These are phyloP conservation scores for Diabrotica undecimpunctata DNA, from an alignment of 1,140 invertebrate species.

Conservation along the genomic window DNA sequence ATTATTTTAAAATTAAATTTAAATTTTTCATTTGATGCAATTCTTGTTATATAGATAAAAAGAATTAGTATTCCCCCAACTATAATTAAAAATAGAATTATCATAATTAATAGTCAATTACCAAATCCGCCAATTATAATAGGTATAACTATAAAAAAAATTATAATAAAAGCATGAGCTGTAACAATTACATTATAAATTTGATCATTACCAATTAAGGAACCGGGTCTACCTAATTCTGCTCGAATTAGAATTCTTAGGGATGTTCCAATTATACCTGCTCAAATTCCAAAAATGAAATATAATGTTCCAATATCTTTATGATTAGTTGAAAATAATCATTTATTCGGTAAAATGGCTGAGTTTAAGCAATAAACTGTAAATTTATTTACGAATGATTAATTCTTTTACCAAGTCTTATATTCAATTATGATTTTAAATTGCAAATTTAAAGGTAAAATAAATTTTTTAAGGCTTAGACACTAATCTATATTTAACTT, in stretches of 20 bases:
- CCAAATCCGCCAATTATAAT: slow-evolving; percentile 76
- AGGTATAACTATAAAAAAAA: slow-evolving; percentile 78
- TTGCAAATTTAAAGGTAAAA: slow-evolving; percentile 56
- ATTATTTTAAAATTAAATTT: slow-evolving; percentile 30
- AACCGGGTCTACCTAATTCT: slow-evolving; percentile 60
- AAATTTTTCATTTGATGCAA: slow-evolving; percentile 55
- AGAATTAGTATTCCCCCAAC: slow-evolving; percentile 55
- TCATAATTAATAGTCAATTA: slow-evolving; percentile 72
- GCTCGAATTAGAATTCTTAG: slow-evolving; percentile 64
- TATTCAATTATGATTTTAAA: slow-evolving; percentile 53
- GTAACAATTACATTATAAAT: slow-evolving; percentile 72
- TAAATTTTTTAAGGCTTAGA: slow-evolving; percentile 50
- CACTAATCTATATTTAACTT: slow-evolving; percentile 53
- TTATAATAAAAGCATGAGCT: slow-evolving; percentile 71
- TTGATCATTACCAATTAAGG: slow-evolving; percentile 62
- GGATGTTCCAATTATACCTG: slow-evolving; percentile 61
- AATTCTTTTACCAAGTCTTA: slow-evolving; percentile 50
- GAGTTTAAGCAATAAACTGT: slow-evolving; percentile 55
- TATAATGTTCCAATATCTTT: slow-evolving; percentile 75
- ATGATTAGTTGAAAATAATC: slow-evolving; percentile 68
- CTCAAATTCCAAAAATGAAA: slow-evolving; percentile 66
- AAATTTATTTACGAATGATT: slow-evolving; percentile 53
- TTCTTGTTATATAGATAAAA: slow-evolving; percentile 56
- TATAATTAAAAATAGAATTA: slow-evolving; percentile 54
- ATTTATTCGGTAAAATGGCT: slow-evolving; percentile 55